Percentiles rank a stretch among this genome's conserved stretches.
Conservation (phyloP, 2,888 invertebrate genomes). For the Callinectes sapidus region DNA sequence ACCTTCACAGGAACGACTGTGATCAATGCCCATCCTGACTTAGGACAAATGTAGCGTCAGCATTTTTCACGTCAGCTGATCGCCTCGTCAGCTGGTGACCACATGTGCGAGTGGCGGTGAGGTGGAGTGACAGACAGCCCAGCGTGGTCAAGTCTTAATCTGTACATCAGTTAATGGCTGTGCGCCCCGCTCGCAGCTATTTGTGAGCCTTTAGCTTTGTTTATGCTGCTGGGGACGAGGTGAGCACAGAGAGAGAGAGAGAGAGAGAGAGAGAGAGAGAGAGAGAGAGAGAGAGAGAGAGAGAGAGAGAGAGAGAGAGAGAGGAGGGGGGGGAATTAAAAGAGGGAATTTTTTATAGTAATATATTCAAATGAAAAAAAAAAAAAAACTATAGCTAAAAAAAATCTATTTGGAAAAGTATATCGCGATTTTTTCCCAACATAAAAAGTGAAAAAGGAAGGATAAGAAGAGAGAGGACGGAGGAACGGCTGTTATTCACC, state of each 20-base stretch:
- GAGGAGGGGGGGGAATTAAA: neutral
- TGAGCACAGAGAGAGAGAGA: slow-evolving; percentile 29
- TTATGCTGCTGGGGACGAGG: neutral
- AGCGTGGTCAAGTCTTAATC: slow-evolving; percentile 54
- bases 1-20: slow-evolving; percentile 24
- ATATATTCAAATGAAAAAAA: neutral
- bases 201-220: slow-evolving; percentile 48
- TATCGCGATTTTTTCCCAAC: neutral
- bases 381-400: neutral
- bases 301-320: neutral
- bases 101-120: slow-evolving; percentile 32
- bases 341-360: no score
- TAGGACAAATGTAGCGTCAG: slow-evolving; percentile 47
- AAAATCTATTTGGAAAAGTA: neutral
- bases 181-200: slow-evolving; percentile 36
- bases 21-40: slow-evolving; percentile 41
- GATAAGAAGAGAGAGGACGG: neutral
- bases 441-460: neutral
- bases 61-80: slow-evolving; percentile 42
- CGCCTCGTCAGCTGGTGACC: slow-evolving; percentile 42
- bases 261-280: slow-evolving; percentile 19
- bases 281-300: neutral
- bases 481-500: slow-evolving; percentile 1
- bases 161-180: slow-evolving; percentile 46
- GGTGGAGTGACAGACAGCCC: slow-evolving; percentile 34